Conservation (phyloP, 1,140 invertebrate genomes). For the Scaptomyza montana region DNA sequence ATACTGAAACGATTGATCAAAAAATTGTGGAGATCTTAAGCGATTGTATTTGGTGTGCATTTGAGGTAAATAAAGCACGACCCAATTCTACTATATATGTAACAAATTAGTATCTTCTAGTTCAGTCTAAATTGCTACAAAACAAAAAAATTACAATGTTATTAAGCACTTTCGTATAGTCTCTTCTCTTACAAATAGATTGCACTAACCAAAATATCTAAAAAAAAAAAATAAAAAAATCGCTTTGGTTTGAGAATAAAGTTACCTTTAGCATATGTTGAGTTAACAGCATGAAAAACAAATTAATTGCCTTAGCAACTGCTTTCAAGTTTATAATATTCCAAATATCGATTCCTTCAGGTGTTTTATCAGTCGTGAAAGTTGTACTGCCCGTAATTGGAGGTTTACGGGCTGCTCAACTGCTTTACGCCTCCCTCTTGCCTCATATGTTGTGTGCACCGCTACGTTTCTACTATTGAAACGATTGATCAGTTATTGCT, state of each 20-base stretch:
- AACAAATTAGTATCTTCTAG: neutral
- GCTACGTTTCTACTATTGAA: slow-evolving; percentile 90
- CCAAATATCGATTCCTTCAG: slow-evolving; percentile 66
- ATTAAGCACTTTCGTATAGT: neutral
- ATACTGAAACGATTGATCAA: slow-evolving; percentile 89
- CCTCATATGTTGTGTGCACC: slow-evolving; percentile 89
- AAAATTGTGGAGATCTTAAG: slow-evolving; percentile 88
- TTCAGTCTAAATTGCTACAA: slow-evolving; percentile 45
- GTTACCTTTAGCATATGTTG: neutral
- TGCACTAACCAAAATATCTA: slow-evolving; percentile 5
- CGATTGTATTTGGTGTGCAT: slow-evolving; percentile 90
- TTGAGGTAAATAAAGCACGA: slow-evolving; percentile 87
- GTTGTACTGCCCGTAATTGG: slow-evolving; percentile 89
- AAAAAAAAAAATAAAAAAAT: neutral
- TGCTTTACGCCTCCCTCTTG: slow-evolving; percentile 91
- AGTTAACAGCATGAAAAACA: slow-evolving; percentile 15
- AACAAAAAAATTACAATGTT: neutral
- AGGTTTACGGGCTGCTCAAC: slow-evolving; percentile 89
- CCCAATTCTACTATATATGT: neutral
- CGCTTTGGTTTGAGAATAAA: slow-evolving; percentile 21
- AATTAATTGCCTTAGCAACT: neutral
- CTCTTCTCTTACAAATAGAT: neutral
- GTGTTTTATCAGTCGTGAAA: slow-evolving; percentile 87
- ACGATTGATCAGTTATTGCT: slow-evolving; percentile 89
- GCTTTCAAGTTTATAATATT: neutral